phyloP scores from a whole-genome alignment of 2,797 vertebrate genomes.

The Leptodactylus fallax region DNA sequence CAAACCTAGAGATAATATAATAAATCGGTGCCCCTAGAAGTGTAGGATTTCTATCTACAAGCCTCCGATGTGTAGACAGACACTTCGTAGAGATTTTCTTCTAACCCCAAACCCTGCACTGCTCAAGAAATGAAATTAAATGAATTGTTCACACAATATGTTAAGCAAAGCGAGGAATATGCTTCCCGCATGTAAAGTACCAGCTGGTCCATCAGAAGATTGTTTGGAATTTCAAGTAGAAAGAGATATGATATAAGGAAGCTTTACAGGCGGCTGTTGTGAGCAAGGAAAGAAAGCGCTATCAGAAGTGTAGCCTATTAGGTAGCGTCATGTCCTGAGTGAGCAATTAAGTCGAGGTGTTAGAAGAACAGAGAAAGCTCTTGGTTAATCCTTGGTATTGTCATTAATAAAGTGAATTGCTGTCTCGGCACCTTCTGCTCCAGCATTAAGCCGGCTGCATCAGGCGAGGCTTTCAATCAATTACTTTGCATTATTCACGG shows the following conservation, averaged over 20 bases:
- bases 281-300: not conserved
- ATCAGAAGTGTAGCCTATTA: conserved; percentile 4
- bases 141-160: conserved; percentile 57
- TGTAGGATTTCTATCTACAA: not conserved
- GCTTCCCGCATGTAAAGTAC: conserved; percentile 42
- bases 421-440: conserved; percentile 60
- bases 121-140: conserved; percentile 50
- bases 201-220: conserved; percentile 46
- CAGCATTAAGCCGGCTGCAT: conserved; percentile 58
- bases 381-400: conserved; percentile 60
- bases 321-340: conserved; percentile 52
- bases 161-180: conserved; percentile 47
- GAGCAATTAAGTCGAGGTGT: conserved; percentile 59
- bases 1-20: too few relatives aligned
- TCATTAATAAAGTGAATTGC: conserved; percentile 64
- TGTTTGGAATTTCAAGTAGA: conserved; percentile 52
- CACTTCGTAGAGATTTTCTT: conserved; percentile 31
- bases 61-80: conserved; percentile 15
- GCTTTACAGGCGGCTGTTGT: too few relatives aligned
- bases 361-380: conserved; percentile 46
- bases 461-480: conserved; percentile 57
- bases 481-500: conserved; percentile 62
- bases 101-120: conserved; percentile 32
- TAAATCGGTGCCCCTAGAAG: too few relatives aligned
- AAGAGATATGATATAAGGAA: conserved; percentile 12